Percentiles rank a stretch among this genome's conserved stretches.
These are phyloP conservation scores for Tetranychus piercei DNA, from an alignment of 2,888 invertebrate genomes.

Conservation along the genomic window DNA sequence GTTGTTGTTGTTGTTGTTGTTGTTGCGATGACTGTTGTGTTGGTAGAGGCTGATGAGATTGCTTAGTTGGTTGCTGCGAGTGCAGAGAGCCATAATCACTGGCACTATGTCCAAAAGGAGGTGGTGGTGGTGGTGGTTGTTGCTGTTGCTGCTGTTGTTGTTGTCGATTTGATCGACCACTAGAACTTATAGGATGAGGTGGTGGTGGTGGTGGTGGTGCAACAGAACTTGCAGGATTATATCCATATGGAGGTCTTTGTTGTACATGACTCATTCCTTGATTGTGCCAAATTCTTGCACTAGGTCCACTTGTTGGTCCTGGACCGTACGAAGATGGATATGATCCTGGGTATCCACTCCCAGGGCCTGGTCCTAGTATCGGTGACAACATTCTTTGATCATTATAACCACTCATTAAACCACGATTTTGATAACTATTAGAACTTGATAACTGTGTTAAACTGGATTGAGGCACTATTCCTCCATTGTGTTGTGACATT, in stretches of 20 bases:
- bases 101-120: conserved; percentile 4
- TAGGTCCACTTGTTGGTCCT: background rate
- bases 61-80: conserved; percentile 19
- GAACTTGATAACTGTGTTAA: background rate
- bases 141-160: too few species aligned
- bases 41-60: conserved; percentile 15
- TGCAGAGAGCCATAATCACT: conserved; percentile 15
- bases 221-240: conserved; percentile 4
- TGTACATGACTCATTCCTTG: conserved; percentile 15
- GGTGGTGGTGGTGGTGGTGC: background rate
- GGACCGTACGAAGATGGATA: conserved; percentile 10
- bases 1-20: conserved; percentile 13
- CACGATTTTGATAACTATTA: conserved; percentile 13
- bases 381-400: conserved; percentile 19
- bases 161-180: background rate
- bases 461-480: background rate
- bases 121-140: background rate
- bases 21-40: conserved; percentile 10
- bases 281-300: conserved; percentile 10
- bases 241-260: conserved; percentile 14
- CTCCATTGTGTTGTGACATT: conserved; percentile 7
- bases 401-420: conserved; percentile 17
- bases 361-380: conserved; percentile 3
- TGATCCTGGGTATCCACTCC: conserved; percentile 12
- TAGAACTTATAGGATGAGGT: background rate